phyloP scores from a whole-genome alignment of 2,797 vertebrate species.

The Catharus ustulatus region DNA sequence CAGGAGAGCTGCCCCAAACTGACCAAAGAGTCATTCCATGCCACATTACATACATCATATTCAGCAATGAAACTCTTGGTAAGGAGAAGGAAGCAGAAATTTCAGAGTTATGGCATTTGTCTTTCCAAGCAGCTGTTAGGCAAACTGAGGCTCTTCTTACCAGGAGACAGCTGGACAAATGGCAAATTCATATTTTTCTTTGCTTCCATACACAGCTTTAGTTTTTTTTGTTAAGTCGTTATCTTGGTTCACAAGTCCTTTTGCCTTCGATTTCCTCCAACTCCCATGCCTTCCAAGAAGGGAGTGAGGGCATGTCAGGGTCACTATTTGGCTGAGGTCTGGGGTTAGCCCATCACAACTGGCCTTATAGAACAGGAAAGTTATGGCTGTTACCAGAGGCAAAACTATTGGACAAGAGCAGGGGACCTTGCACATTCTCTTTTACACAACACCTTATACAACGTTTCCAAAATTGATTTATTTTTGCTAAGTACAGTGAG shows the following conservation, averaged over 20 bases:
- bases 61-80: background rate
- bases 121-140: background rate
- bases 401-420: background rate
- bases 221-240: background rate
- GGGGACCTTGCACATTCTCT: rapidly evolving
- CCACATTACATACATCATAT: background rate
- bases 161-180: background rate
- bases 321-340: background rate
- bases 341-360: background rate
- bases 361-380: background rate
- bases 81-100: background rate
- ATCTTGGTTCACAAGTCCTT: rapidly evolving
- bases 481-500: background rate
- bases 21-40: background rate
- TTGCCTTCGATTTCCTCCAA: background rate
- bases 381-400: background rate
- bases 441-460: background rate
- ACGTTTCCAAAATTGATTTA: background rate
- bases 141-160: background rate
- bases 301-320: background rate
- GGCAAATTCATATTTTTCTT: background rate
- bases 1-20: background rate
- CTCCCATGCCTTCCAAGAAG: rapidly evolving
- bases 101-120: background rate
- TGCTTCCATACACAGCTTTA: background rate